A percentile compares a stretch with the other conserved stretches of the same genome.
These are phyloP conservation scores for Metallyticus violacea DNA, from an alignment of 2,888 invertebrate genomes.

Conservation along the genomic window DNA sequence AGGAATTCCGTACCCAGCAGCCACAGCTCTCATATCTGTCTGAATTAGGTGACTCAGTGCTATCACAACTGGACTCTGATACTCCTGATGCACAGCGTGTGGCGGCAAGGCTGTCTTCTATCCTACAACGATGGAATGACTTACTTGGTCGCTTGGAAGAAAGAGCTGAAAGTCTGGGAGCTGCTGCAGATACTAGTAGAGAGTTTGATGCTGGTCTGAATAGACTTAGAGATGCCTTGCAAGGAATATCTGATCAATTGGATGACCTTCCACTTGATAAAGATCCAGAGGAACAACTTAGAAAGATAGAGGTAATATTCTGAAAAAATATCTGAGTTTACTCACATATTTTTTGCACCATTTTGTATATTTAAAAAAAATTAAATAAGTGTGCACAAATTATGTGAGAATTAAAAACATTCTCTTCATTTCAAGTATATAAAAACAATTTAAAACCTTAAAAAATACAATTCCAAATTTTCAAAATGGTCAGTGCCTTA, in stretches of 20 bases:
- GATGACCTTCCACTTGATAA: conserved; percentile 77
- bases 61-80: conserved; percentile 56
- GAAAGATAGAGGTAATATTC: conserved; percentile 68
- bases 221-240: conserved; percentile 80
- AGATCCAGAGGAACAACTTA: conserved; percentile 81
- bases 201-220: conserved; percentile 89
- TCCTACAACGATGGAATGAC: conserved; percentile 59
- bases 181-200: conserved; percentile 87
- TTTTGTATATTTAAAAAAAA: no score
- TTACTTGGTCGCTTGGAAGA: conserved; percentile 71
- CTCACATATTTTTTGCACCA: no score
- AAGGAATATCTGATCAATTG: conserved; percentile 81
- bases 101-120: conserved; percentile 65
- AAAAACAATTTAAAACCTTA: no score
- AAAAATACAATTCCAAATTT: no score
- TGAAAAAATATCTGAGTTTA: no score
- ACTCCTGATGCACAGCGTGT: conserved; percentile 64
- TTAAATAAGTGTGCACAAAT: no score
- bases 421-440: no score
- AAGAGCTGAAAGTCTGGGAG: conserved; percentile 83
- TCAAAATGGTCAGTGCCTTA: no score
- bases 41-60: conserved; percentile 72
- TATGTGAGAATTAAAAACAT: no score
- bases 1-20: conserved; percentile 92
- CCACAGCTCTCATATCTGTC: conserved; percentile 84